phyloP scores from a whole-genome alignment of 2,888 invertebrate genomes.

The Dynastes grantii region DNA sequence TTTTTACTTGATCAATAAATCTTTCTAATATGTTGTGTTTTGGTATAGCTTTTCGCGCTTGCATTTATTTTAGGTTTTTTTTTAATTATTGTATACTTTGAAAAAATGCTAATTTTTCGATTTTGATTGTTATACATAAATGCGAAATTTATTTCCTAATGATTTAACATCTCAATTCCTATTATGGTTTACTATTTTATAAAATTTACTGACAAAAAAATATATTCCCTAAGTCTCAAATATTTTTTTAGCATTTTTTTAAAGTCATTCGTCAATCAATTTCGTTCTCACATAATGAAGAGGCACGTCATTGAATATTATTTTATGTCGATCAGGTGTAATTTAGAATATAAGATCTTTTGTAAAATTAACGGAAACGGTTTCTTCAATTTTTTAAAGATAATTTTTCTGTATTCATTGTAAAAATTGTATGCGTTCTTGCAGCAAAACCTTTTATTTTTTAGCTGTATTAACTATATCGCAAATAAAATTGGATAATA shows the following conservation, averaged over 20 bases:
- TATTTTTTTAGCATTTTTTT: neutral
- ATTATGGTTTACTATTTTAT: neutral
- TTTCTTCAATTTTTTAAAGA: too few relatives aligned
- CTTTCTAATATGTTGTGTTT: slow-evolving; percentile 35
- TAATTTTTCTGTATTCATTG: too few relatives aligned
- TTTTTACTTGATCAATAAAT: slow-evolving; percentile 42
- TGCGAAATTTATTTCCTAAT: neutral
- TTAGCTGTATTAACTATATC: neutral
- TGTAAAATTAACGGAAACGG: neutral
- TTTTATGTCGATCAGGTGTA: slow-evolving; percentile 24
- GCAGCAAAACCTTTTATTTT: neutral
- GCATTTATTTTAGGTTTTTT: slow-evolving; percentile 31
- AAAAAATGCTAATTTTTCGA: slow-evolving; percentile 26
- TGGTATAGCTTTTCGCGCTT: slow-evolving; percentile 23
- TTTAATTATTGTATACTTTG: slow-evolving; percentile 22
- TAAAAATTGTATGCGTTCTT: neutral
- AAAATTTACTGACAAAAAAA: neutral
- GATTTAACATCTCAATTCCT: neutral
- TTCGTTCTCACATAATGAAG: neutral
- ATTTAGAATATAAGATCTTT: slow-evolving; percentile 34
- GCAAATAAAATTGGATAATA: neutral
- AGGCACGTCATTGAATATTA: neutral
- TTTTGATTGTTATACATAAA: too few relatives aligned
- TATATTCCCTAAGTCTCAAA: neutral
- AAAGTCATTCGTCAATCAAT: neutral